These are phyloP conservation scores for Leptopilina syphax DNA, from an alignment of 2,888 invertebrate species.

Conservation along the genomic window DNA sequence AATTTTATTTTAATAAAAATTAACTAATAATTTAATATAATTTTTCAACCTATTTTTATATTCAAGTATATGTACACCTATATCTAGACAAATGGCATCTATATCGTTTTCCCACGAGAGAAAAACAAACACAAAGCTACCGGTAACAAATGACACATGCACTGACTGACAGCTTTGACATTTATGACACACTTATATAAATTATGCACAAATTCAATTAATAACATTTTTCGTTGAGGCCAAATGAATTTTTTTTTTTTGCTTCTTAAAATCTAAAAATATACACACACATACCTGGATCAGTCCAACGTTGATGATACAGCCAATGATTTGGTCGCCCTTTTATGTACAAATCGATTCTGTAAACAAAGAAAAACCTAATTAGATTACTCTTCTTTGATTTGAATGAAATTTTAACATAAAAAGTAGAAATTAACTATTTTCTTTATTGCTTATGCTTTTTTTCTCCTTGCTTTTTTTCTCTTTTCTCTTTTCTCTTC, in stretches of 20 bases:
- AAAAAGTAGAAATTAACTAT: background rate
- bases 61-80: no score
- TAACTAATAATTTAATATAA: no score
- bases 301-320: background rate
- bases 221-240: background rate
- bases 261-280: background rate
- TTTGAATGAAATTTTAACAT: no score
- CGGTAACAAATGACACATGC: slow-evolving; percentile 18
- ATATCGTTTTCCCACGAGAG: background rate
- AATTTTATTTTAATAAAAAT: no score
- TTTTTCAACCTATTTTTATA: no score
- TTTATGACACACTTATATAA: background rate
- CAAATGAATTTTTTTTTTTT: background rate
- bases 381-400: slow-evolving; percentile 8
- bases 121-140: background rate
- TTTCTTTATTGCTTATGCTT: background rate
- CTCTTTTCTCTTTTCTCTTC: no score
- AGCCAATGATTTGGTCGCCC: background rate
- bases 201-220: background rate
- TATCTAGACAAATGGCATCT: background rate
- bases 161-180: background rate
- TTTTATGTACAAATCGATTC: background rate
- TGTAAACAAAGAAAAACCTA: slow-evolving; percentile 1
- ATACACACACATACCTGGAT: background rate
- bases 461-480: no score